Percentiles rank a stretch among this genome's conserved stretches.
Conservation (phyloP, 2,797 vertebrate genomes). For the Chelmon rostratus region DNA sequence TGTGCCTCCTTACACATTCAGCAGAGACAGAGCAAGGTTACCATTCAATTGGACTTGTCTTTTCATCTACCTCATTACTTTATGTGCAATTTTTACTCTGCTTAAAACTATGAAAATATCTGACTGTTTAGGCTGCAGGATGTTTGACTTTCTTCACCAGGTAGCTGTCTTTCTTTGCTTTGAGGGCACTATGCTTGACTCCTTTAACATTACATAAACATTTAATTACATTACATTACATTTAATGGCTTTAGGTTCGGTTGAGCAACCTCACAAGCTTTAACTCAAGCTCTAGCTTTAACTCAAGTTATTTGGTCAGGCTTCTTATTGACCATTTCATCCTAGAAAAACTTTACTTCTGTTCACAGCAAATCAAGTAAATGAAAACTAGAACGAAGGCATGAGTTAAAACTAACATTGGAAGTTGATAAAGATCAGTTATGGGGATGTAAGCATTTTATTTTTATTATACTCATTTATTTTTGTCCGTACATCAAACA, state of each 20-base stretch:
- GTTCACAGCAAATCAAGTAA: neutral
- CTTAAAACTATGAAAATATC: neutral
- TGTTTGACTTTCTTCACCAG: neutral
- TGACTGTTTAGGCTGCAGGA: neutral
- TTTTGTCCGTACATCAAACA: too few species aligned
- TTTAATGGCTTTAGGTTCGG: neutral
- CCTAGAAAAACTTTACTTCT: neutral
- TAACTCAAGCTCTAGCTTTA: neutral
- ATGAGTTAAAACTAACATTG: too few species aligned
- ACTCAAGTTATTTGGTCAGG: neutral
- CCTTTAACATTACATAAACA: neutral
- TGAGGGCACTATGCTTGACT: neutral
- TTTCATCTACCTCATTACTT: neutral
- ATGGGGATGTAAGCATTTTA: too few species aligned
- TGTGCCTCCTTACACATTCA: neutral
- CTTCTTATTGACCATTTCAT: conserved; percentile 4
- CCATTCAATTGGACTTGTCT: neutral
- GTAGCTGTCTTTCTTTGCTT: too few species aligned
- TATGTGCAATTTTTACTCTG: neutral
- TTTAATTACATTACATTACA: neutral
- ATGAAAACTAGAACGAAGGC: too few species aligned
- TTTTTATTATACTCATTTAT: too few species aligned
- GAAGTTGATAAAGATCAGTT: too few species aligned
- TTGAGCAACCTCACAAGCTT: neutral
- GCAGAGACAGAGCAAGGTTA: too few species aligned